Percentiles rank a stretch among this genome's conserved stretches.
phyloP scores from a whole-genome alignment of 2,113 vertebrate genomes.

The Penelope pileata region DNA sequence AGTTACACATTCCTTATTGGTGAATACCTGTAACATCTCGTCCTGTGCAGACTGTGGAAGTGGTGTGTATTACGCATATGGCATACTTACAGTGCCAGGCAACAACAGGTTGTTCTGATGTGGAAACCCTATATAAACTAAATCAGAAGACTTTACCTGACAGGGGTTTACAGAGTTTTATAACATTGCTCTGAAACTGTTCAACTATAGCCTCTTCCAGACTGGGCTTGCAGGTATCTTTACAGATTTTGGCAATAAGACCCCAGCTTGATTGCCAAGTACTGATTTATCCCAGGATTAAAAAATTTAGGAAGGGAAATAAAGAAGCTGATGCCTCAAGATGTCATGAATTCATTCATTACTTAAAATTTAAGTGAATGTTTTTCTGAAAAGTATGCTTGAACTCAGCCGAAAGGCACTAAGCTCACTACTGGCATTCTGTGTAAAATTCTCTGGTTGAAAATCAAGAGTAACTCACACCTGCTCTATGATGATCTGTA shows the following conservation, averaged over 20 bases:
- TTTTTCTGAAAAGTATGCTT: neutral
- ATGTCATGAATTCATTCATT: neutral
- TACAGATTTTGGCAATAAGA: neutral
- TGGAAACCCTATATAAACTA: neutral
- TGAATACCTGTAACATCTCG: neutral
- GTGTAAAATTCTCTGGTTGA: neutral
- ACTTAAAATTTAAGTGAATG: neutral
- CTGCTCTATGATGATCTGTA: neutral
- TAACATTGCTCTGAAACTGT: neutral
- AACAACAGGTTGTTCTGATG: neutral
- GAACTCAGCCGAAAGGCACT: conserved; percentile 1
- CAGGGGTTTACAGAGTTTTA: neutral
- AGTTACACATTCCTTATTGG: neutral
- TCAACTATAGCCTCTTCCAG: fast-evolving
- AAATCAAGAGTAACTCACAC: conserved; percentile 1
- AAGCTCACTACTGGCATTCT: neutral
- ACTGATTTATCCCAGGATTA: neutral
- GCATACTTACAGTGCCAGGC: neutral
- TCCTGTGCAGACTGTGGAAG: neutral
- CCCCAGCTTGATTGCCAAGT: neutral
- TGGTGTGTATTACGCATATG: neutral
- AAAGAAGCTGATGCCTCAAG: neutral
- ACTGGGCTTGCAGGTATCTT: neutral
- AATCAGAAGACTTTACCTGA: neutral
- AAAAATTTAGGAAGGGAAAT: neutral